A percentile compares a stretch with the other conserved stretches of the same genome.
Evolutionary conservation across 2,888 invertebrate genomes (phyloP).

Genomic region (Limnephilus marmoratus): DNA sequence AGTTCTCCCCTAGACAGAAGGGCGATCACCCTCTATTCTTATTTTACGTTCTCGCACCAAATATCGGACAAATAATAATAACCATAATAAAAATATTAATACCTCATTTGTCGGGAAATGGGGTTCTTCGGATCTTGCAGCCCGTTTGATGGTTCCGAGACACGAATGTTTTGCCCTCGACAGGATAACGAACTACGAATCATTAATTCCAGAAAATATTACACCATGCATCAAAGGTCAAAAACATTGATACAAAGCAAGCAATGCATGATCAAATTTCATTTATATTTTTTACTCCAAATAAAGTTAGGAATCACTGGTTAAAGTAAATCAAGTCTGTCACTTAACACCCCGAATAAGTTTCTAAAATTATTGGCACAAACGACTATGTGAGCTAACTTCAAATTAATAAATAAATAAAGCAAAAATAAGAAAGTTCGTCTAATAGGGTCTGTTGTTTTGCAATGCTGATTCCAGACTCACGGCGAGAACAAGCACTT

Average conservation of each 20-base stretch:
- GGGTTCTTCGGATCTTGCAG: neutral
- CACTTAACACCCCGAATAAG: too few relatives aligned
- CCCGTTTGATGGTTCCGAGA: neutral
- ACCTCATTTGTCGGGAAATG: neutral
- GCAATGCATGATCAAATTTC: too few relatives aligned
- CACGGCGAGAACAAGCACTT: too few relatives aligned
- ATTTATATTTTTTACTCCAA: too few relatives aligned
- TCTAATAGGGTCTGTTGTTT: too few relatives aligned
- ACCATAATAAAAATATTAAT: neutral
- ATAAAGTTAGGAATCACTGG: too few relatives aligned
- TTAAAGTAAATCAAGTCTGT: too few relatives aligned
- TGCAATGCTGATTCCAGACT: too few relatives aligned
- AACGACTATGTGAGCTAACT: too few relatives aligned
- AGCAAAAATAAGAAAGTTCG: too few relatives aligned
- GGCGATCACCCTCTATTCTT: neutral
- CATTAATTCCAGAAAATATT: neutral
- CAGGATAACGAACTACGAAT: neutral
- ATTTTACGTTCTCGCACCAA: neutral
- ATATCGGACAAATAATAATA: neutral
- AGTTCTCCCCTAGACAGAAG: neutral
- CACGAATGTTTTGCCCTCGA: neutral
- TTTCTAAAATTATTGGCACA: too few relatives aligned
- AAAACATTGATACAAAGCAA: neutral
- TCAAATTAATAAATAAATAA: too few relatives aligned
- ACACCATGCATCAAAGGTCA: neutral